phyloP scores from a whole-genome alignment of 1,140 invertebrate species.

The Epicauta chinensis region DNA sequence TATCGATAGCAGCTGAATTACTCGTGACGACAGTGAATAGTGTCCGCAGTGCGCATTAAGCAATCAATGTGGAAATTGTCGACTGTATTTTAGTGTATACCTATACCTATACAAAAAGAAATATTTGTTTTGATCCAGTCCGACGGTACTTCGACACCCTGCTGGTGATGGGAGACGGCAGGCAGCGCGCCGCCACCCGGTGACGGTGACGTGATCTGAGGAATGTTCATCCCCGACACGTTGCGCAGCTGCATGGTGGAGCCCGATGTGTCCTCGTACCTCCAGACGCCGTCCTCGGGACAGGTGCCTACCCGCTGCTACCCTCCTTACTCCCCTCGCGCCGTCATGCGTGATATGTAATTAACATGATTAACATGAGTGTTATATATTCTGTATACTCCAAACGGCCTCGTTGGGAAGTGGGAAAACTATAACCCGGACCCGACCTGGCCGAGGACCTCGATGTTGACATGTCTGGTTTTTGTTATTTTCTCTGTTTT shows the following conservation, averaged over 20 bases:
- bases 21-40: slow-evolving; percentile 5
- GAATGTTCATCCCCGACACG: slow-evolving; percentile 75
- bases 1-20: background rate
- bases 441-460: slow-evolving; percentile 14
- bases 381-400: slow-evolving; percentile 40
- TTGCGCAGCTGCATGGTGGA: slow-evolving; percentile 77
- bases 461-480: slow-evolving; percentile 17
- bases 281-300: slow-evolving; percentile 73
- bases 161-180: slow-evolving; percentile 34
- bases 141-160: slow-evolving; percentile 1
- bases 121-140: too few species aligned
- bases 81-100: background rate
- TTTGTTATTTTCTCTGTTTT: slow-evolving; percentile 12
- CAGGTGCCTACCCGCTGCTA: slow-evolving; percentile 56
- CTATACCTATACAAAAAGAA: background rate
- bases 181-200: slow-evolving; percentile 29
- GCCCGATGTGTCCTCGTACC: slow-evolving; percentile 74
- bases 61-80: slow-evolving; percentile 13
- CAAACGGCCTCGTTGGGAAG: slow-evolving; percentile 19
- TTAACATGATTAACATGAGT: slow-evolving; percentile 48
- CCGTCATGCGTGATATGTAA: slow-evolving; percentile 45
- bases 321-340: slow-evolving; percentile 39
- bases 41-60: slow-evolving; percentile 16
- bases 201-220: slow-evolving; percentile 45
- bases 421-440: slow-evolving; percentile 7